These are phyloP conservation scores for Trachythela sp. DNA, from an alignment of 64 coral and sea anemone species.

Conservation along the genomic window DNA sequence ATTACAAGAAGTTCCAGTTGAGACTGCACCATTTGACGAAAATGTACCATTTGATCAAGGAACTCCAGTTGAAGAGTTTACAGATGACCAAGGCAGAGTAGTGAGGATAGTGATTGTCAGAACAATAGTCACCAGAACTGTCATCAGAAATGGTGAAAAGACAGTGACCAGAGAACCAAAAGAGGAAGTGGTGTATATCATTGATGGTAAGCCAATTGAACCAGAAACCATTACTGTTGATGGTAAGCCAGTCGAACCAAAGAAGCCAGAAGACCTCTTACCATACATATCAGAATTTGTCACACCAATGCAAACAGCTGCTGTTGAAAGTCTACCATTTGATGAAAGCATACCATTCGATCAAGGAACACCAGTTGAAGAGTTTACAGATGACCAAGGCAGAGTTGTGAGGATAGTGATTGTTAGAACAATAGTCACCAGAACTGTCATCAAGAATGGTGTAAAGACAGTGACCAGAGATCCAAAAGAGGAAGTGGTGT, in stretches of 20 bases:
- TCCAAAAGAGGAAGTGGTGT: background rate
- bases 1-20: background rate
- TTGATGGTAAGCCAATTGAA: background rate
- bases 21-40: background rate
- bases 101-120: background rate
- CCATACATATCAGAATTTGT: background rate
- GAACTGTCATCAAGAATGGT: conserved; percentile 39
- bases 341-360: background rate
- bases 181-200: background rate
- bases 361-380: conserved; percentile 26
- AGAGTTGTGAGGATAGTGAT: conserved; percentile 44
- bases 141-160: background rate
- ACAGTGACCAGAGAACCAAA: background rate
- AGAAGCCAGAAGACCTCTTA: background rate
- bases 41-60: conserved; percentile 12
- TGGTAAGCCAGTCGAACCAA: background rate
- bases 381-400: conserved; percentile 61
- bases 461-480: conserved; percentile 23
- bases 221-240: background rate
- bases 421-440: conserved; percentile 50
- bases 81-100: background rate
- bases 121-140: conserved; percentile 1
- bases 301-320: background rate
- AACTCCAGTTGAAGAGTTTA: conserved; percentile 22
- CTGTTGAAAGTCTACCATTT: conserved; percentile 28